Base-by-base conservation (phyloP, 1,140 invertebrate genomes). In the Nephila pilipes region DNA sequence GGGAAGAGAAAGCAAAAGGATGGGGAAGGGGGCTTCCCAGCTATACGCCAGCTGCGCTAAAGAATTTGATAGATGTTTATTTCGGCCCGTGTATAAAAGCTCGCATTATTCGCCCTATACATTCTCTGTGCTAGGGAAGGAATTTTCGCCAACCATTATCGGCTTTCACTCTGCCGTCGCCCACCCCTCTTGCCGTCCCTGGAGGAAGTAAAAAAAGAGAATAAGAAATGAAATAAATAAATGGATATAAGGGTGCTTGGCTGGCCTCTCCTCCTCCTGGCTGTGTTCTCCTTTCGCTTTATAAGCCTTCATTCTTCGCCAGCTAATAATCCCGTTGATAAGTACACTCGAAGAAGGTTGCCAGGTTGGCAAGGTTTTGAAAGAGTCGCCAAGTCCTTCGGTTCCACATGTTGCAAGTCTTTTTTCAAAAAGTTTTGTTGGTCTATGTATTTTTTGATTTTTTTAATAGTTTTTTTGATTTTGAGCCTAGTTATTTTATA, bases 171-270 rank as follows among this genome's bases (percentile, higher is more conserved):
- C 65, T 58, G 25, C 69, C 32, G 22, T 38, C 38, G 5, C 46
- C 16, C 65, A 16, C 14, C 10, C 63, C 63, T 2, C 29, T 14
- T 29, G 14, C 69, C 12, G 18, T 18, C 69, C n/a, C 20, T n/a
- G 6, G 58, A 69, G 32, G 60, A 65, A n/a, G 32, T 16, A 25
- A 69, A 63, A 69, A 80, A 58, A 36, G 75, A 90, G 75, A 79
- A 90, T 90, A 90, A 90, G 88, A 90, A 91, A 89, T 91, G 89
- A 91, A 91, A 91, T 91, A 91, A 91, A 91, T 91, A 91, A 91
- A 91, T 83, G 57, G 89, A 91, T 90, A 90, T 80, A 90, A 58
- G 58, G 85, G 25, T 57, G 54, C 85, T 58, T 8, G 29, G 38
- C 65, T 58, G 36, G 25, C 46, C 46, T 58, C 75, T 80, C 75